Evolutionary conservation across 1,140 invertebrate genomes (phyloP).

Genomic region (Drosophila bocqueti): DNA sequence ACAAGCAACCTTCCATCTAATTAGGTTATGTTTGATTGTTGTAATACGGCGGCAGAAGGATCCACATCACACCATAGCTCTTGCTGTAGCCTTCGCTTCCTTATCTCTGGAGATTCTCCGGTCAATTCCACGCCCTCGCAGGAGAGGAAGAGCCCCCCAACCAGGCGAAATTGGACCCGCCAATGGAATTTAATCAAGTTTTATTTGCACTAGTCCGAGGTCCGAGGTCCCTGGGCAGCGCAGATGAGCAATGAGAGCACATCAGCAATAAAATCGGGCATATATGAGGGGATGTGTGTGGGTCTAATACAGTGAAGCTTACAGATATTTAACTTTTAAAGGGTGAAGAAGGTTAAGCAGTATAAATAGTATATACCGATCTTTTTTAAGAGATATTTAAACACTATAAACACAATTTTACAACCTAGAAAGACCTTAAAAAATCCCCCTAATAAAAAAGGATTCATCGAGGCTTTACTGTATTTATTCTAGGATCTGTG

Average conservation of each 20-base stretch:
- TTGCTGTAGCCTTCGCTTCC: background rate
- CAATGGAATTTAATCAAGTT: slow-evolving; percentile 84
- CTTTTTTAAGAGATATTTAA: background rate
- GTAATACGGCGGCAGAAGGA: slow-evolving; percentile 51
- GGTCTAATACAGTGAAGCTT: slow-evolving; percentile 18
- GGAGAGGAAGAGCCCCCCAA: slow-evolving; percentile 12
- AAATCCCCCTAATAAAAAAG: background rate
- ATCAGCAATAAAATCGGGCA: slow-evolving; percentile 52
- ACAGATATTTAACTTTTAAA: too few relatives aligned
- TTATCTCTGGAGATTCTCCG: slow-evolving; percentile 35
- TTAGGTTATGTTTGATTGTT: slow-evolving; percentile 82
- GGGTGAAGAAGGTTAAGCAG: background rate
- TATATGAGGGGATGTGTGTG: slow-evolving; percentile 33
- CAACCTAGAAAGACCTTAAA: background rate
- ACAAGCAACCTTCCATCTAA: slow-evolving; percentile 43
- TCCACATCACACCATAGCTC: background rate
- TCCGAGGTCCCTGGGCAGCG: slow-evolving; percentile 58
- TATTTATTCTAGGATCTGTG: slow-evolving; percentile 29
- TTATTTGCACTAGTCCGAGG: slow-evolving; percentile 76
- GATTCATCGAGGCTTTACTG: background rate
- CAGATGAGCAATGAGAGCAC: slow-evolving; percentile 74
- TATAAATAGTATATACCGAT: background rate
- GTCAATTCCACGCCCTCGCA: slow-evolving; percentile 36
- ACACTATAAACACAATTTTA: background rate
- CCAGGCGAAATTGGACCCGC: slow-evolving; percentile 67